Evolutionary conservation across 2,888 invertebrate genomes (phyloP), one percentile per base, ranked within the genome.

Genomic region (Vandiemenella viatica): DNA sequence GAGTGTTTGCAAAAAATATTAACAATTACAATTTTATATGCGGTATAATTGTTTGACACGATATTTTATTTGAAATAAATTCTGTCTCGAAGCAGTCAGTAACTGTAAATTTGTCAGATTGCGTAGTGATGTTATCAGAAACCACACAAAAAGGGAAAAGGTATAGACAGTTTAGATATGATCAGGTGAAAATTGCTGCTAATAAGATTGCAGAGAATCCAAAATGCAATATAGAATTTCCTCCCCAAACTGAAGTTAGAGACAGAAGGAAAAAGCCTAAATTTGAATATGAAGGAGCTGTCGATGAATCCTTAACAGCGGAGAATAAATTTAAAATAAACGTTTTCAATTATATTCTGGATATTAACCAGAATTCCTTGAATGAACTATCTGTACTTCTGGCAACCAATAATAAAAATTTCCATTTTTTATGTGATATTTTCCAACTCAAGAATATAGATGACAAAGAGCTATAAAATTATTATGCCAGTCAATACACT

Each of bases 321-420:
- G 19, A 42, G 42, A 42, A 17, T 42, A 42, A 42, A 42, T 13
- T 42, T 42, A 42, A 42, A 42, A 42, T 42, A 18, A 42, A 42
- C 10, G 6, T 23, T 23, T 23, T 23, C 26, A 23, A 23, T 23
- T 23, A 23, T 23, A 23, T 23, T 23, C 26, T 23, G 26, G 26
- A 23, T 10, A 23, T 23, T 23, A 23, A 6, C 26, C 10, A 8
- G 6, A 23, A 23, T 23, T 23, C 26, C 10, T 10, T 23, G 26
- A 23, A 23, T 23, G 6, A 23, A 23, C 6, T 8, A 23, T 23
- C 26, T 10, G 10, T 8, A 6, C 26, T 23, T 23, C 26, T 23
- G 26, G 10, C 6, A 23, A 23, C 26, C 26, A 6, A 10, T 23
- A 23, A 10, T 8, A 23, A 23, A 23, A 23, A 6, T 6, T 23